Evolutionary conservation across 2,888 invertebrate species (phyloP), one percentile per base, ranked within the genome.

Genomic region (Sminthurinus aureus): DNA sequence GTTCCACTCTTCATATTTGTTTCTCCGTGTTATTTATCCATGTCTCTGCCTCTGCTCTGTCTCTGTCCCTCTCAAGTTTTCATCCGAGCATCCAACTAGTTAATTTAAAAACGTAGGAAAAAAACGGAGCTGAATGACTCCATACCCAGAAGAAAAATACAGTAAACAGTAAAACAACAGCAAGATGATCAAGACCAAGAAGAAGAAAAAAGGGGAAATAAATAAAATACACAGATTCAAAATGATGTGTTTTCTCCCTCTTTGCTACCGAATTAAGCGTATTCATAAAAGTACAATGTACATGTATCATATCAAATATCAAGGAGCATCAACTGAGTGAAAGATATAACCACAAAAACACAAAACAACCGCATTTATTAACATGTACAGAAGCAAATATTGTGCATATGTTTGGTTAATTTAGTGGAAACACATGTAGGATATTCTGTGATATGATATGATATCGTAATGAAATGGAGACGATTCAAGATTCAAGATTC

Each of bases 231-330:
- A 50, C 50, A 51, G 76, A 51, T 52, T 58, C 76, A 20, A 76
- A 76, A 76, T 58, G 76, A 76, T 58, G 76, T 75, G 75, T 81
- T 22, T 67, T 26, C 38, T 51, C 52, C 79, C 75, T 66, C 26
- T 24, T 81, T 58, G 81, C 81, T 81, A 81, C 81, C 52, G 81
- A 81, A 74, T 81, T 81, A 81, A 81, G 74, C 50, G 73, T 64
- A 52, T 71, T 80, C 52, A 58, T 71, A 73, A 38, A 38, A 38
- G 6, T 38, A 38, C 38, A 38, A 38, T 20, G 76, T 24, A 24
- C 18, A 20, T 8, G n/a, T 4, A 20, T 0, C 24, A 20, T 69
- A 20, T 18, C 8, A 12, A 38, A 20, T 69, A 12, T 73, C 24
- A 18, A 73, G 22, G 38, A 24, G 24, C 15, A 73, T 20, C 8